Evolutionary conservation across 2,888 invertebrate species (phyloP), one percentile per base, ranked within the genome.

Genomic region (Chaetoderma sp.): DNA sequence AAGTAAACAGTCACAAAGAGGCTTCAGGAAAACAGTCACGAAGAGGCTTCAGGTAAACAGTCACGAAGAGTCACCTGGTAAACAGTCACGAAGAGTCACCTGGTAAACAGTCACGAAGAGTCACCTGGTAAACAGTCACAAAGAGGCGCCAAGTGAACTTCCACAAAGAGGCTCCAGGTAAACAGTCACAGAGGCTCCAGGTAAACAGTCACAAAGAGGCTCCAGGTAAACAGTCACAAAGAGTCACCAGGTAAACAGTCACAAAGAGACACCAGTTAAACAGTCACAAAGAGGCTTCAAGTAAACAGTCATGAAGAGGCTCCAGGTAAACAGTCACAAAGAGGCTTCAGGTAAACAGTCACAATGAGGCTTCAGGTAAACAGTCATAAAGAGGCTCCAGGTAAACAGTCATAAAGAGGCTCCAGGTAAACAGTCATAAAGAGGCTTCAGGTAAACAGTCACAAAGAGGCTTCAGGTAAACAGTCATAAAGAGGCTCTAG

Each of bases 291-390:
- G 39, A n/a, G n/a, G 10, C 10, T 36, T 13, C 39, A 36, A 13
- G 39, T 36, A 36, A 10, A 36, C n/a, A n/a, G 10, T 36, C 39
- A 13, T n/a, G n/a, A 10, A 6, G 1, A 23, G 16, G 45, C 58
- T 45, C 16, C 36, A 8, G 10, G 5, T 58, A 16, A 10, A 18
- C 42, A 21, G 10, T 23, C 25, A 23, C n/a, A 55, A 25, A 25
- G n/a, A 33, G 18, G 33, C 8, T 55, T 33, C 83, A 84, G 75
- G 82, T 80, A 58, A 49, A 66, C 27, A 36, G 33, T 56, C 10
- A 30, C 4, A n/a, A 52, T 18, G 21, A 47, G 21, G 23, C 8
- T 47, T 47, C 23, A 13, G 39, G n/a, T 13, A 10, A 36, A 36
- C 10, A 10, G 10, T n/a, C 39, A 36, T 13, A 13, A 10, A 36